A percentile compares a stretch with the other conserved stretches of the same genome.
These are phyloP conservation scores for Meiosimyza platycephala DNA, from an alignment of 2,888 invertebrate species.

Conservation along the genomic window DNA sequence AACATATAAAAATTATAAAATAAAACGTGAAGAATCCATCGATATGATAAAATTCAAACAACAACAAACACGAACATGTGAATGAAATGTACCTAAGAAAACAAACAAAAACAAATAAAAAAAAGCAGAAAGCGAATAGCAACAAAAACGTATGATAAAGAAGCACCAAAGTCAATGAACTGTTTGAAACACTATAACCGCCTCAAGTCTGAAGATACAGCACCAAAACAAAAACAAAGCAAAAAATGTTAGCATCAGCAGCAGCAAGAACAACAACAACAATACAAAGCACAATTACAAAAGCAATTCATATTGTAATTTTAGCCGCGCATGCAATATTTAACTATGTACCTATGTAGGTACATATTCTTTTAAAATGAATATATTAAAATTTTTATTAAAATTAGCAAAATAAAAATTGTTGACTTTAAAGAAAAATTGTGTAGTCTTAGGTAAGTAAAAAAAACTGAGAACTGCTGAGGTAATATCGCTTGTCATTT, in stretches of 20 bases:
- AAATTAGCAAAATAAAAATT: too few species aligned
- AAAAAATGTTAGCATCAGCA: conserved; percentile 1
- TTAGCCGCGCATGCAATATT: not conserved
- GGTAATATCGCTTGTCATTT: too few species aligned
- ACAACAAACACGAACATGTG: too few species aligned
- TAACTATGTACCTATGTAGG: too few species aligned
- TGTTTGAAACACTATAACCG: conserved; percentile 13
- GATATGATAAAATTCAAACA: too few species aligned
- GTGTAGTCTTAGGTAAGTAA: too few species aligned
- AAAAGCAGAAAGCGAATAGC: not conserved
- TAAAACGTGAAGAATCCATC: too few species aligned
- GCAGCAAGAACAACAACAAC: conserved; percentile 16
- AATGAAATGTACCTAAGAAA: not conserved
- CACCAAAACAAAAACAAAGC: conserved; percentile 17
- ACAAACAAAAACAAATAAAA: not conserved
- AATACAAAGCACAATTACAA: not conserved
- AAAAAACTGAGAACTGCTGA: too few species aligned
- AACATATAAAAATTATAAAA: too few species aligned
- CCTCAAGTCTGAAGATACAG: conserved; percentile 11
- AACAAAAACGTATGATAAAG: not conserved
- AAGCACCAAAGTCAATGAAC: conserved; percentile 19
- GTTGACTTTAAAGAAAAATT: too few species aligned
- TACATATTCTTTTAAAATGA: too few species aligned
- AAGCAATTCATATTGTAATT: conserved; percentile 14
- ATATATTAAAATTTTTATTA: too few species aligned